phyloP scores from a whole-genome alignment of 2,113 vertebrate species.

The Halcyon senegalensis region DNA sequence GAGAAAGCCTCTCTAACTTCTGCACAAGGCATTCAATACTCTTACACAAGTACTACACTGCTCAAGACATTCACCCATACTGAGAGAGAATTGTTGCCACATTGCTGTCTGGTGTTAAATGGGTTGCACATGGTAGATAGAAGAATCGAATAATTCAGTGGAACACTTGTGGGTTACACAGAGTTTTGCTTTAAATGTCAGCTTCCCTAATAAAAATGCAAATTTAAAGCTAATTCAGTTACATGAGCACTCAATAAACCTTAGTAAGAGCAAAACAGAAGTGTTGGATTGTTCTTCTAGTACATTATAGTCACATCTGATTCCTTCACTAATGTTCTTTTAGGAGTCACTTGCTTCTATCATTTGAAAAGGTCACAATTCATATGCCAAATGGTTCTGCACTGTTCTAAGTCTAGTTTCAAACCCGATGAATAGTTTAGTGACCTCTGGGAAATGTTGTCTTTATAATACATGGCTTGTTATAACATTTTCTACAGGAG shows the following conservation, averaged over 20 bases:
- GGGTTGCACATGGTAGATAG: neutral
- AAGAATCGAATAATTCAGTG: neutral
- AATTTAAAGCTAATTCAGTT: constrained; percentile 25
- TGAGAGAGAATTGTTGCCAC: neutral
- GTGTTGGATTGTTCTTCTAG: neutral
- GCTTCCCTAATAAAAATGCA: constrained; percentile 45
- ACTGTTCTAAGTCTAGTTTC: neutral
- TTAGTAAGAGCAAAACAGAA: constrained; percentile 1
- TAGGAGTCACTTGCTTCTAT: neutral
- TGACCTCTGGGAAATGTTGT: neutral
- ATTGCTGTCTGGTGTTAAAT: neutral
- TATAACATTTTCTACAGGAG: neutral
- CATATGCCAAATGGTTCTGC: neutral
- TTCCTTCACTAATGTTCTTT: neutral
- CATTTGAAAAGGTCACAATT: neutral
- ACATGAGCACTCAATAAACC: neutral
- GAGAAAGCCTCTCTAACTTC: neutral
- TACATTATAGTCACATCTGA: neutral
- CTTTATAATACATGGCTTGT: neutral
- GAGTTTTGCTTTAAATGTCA: constrained; percentile 14
- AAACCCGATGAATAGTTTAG: neutral
- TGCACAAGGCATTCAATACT: neutral
- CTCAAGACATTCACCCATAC: neutral
- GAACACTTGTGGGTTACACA: neutral
- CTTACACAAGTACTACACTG: neutral